These are phyloP conservation scores for Hydrochoerus hydrochaeris DNA, from an alignment of 2,113 vertebrate species.

Conservation along the genomic window DNA sequence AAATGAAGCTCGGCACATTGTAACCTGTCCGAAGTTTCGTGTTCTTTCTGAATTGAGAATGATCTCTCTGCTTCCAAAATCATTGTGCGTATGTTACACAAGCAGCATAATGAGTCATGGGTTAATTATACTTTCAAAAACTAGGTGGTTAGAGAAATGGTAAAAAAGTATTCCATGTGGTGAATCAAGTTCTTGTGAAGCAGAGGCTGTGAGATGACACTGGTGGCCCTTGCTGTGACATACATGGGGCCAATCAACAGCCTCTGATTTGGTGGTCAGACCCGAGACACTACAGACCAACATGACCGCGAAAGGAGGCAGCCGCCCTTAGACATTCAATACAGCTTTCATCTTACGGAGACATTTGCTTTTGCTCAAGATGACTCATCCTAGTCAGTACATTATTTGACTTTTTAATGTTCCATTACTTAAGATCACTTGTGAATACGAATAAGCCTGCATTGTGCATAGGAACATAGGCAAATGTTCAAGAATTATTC, in stretches of 20 bases:
- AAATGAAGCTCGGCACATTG: slow-evolving; percentile 45
- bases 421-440: slow-evolving; percentile 51
- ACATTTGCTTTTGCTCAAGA: slow-evolving; percentile 25
- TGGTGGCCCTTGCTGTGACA: neutral
- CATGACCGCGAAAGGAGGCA: neutral
- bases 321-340: neutral
- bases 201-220: neutral
- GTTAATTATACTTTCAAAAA: slow-evolving; percentile 47
- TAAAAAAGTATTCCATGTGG: neutral
- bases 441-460: slow-evolving; percentile 1
- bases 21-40: slow-evolving; percentile 56
- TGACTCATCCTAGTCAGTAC: slow-evolving; percentile 70
- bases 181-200: slow-evolving; percentile 38
- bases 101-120: slow-evolving; percentile 61
- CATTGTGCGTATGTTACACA: slow-evolving; percentile 53
- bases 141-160: neutral
- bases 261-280: neutral
- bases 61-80: slow-evolving; percentile 50
- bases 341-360: slow-evolving; percentile 48
- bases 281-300: neutral
- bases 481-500: neutral
- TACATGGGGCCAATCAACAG: neutral
- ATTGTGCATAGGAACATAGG: neutral
- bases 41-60: slow-evolving; percentile 48
- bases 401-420: slow-evolving; percentile 48